Evolutionary conservation across 2,113 vertebrate genomes (phyloP).

Genomic region (Entomyzon cyanotis): DNA sequence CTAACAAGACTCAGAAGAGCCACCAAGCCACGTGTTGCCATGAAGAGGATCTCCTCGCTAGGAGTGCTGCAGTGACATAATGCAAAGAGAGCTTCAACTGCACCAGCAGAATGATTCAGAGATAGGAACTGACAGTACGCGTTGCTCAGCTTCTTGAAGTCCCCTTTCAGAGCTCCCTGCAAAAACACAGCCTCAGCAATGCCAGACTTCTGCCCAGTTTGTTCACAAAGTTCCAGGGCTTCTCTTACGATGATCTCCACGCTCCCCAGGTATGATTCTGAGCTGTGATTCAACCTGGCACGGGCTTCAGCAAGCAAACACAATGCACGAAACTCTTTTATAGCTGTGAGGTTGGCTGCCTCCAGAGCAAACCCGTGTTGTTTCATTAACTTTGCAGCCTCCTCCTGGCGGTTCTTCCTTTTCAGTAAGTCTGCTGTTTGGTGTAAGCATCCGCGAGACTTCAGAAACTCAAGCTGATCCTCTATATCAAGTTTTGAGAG

Average conservation of each 20-base stretch:
- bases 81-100: slow-evolving; percentile 72
- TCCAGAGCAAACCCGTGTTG: slow-evolving; percentile 75
- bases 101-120: slow-evolving; percentile 74
- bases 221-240: slow-evolving; percentile 64
- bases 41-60: slow-evolving; percentile 32
- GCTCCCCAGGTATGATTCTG: not conserved
- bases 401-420: slow-evolving; percentile 71
- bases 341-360: slow-evolving; percentile 72
- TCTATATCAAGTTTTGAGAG: slow-evolving; percentile 77
- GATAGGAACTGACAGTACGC: slow-evolving; percentile 59
- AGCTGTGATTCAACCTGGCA: not conserved
- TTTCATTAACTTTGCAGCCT: slow-evolving; percentile 79
- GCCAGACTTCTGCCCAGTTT: slow-evolving; percentile 62
- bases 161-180: slow-evolving; percentile 66
- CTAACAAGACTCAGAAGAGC: slow-evolving; percentile 71
- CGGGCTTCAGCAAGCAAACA: slow-evolving; percentile 76
- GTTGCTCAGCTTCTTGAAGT: slow-evolving; percentile 34
- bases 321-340: slow-evolving; percentile 70
- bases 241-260: slow-evolving; percentile 62
- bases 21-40: slow-evolving; percentile 53
- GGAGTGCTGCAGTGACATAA: not conserved
- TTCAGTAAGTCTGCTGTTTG: slow-evolving; percentile 77
- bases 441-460: slow-evolving; percentile 63
- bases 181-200: slow-evolving; percentile 73
- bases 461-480: slow-evolving; percentile 80